Evolutionary conservation across 2,888 invertebrate genomes (phyloP).

Genomic region (Belgica antarctica): DNA sequence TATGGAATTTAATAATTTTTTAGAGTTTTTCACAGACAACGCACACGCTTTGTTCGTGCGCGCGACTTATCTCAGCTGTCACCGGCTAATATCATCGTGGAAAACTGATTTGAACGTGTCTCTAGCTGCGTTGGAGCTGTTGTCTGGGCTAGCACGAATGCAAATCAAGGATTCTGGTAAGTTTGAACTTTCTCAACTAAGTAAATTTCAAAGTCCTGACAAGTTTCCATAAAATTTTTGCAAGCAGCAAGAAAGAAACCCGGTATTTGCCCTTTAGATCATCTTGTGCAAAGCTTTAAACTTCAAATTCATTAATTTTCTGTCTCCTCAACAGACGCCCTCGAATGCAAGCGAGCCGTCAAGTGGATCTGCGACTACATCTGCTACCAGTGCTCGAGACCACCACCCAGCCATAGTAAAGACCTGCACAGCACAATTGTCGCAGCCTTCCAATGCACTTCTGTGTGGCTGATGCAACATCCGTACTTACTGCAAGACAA

Average conservation of each 20-base stretch:
- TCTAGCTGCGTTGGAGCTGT: slow-evolving; percentile 85
- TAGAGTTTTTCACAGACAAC: slow-evolving; percentile 61
- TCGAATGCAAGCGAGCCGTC: slow-evolving; percentile 88
- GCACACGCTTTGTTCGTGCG: slow-evolving; percentile 86
- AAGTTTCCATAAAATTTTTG: slow-evolving; percentile 45
- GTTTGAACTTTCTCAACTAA: too few relatives aligned
- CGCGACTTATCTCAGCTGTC: slow-evolving; percentile 91
- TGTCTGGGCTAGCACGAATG: slow-evolving; percentile 87
- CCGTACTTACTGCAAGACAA: slow-evolving; percentile 86
- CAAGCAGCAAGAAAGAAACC: slow-evolving; percentile 59
- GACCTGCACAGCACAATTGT: slow-evolving; percentile 93
- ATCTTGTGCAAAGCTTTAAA: slow-evolving; percentile 32
- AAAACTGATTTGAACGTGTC: slow-evolving; percentile 93
- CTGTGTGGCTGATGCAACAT: slow-evolving; percentile 90
- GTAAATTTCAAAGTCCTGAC: not conserved
- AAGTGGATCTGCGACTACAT: slow-evolving; percentile 99
- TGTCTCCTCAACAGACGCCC: slow-evolving; percentile 64
- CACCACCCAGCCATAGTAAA: slow-evolving; percentile 89
- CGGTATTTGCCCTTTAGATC: slow-evolving; percentile 51
- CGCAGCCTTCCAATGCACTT: slow-evolving; percentile 85
- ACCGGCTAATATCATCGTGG: slow-evolving; percentile 93
- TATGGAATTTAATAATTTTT: slow-evolving; percentile 38
- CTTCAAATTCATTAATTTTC: not conserved
- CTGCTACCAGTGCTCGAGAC: slow-evolving; percentile 89
- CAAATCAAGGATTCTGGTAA: slow-evolving; percentile 84